Conservation (phyloP, 2,888 invertebrate genomes). For the Rosalia funebris region DNA sequence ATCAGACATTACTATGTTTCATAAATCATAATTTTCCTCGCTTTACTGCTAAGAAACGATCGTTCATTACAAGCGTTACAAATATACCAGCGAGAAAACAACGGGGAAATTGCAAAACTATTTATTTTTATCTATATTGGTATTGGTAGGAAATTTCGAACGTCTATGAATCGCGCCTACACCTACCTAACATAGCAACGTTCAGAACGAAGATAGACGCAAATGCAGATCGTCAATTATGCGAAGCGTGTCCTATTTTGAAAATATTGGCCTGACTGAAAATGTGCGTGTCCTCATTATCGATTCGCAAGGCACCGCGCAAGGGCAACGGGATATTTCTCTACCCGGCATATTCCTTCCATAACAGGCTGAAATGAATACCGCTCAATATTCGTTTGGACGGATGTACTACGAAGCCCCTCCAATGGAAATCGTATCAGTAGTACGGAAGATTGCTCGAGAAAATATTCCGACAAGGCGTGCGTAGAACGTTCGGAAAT, state of each 20-base stretch:
- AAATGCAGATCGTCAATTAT: constrained; percentile 36
- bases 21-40: no score
- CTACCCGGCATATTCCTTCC: constrained; percentile 20
- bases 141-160: no score
- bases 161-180: no score
- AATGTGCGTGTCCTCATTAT: constrained; percentile 41
- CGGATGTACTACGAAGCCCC: constrained; percentile 43
- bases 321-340: constrained; percentile 30
- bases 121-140: no score
- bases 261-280: constrained; percentile 36
- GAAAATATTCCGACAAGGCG: background rate
- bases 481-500: background rate
- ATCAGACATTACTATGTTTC: no score
- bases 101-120: no score
- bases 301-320: constrained; percentile 38
- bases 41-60: no score
- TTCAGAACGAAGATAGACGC: constrained; percentile 16
- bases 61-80: no score
- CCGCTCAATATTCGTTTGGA: constrained; percentile 37
- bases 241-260: constrained; percentile 40
- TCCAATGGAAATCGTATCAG: constrained; percentile 13
- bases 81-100: no score
- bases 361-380: constrained; percentile 21
- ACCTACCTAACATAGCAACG: no score
- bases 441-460: constrained; percentile 9